These are phyloP conservation scores for Eubucco bourcierii DNA, from an alignment of 2,113 vertebrate species.

Conservation along the genomic window DNA sequence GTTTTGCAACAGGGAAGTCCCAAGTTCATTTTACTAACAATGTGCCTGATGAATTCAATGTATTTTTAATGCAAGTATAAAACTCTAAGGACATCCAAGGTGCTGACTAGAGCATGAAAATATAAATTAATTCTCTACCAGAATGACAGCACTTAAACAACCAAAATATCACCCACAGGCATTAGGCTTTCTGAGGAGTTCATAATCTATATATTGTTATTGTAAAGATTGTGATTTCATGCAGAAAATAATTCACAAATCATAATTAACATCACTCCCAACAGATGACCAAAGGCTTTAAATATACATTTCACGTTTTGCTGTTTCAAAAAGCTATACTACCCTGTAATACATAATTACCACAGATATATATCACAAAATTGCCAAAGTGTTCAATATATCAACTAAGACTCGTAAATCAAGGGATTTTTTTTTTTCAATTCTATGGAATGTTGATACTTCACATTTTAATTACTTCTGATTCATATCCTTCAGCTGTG, in stretches of 20 bases:
- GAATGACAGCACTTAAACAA: slow-evolving; percentile 66
- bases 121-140: slow-evolving; percentile 65
- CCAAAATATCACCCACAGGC: slow-evolving; percentile 63
- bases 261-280: slow-evolving; percentile 34
- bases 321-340: slow-evolving; percentile 43
- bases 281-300: slow-evolving; percentile 45
- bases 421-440: neutral
- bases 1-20: slow-evolving; percentile 48
- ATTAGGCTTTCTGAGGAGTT: slow-evolving; percentile 66
- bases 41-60: slow-evolving; percentile 59
- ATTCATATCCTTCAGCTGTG: neutral
- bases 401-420: slow-evolving; percentile 24
- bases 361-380: neutral
- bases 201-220: slow-evolving; percentile 70
- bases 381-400: slow-evolving; percentile 1
- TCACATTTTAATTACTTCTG: neutral
- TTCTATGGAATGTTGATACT: neutral
- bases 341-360: slow-evolving; percentile 23
- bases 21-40: slow-evolving; percentile 62
- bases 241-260: slow-evolving; percentile 68
- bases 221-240: slow-evolving; percentile 66
- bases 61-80: slow-evolving; percentile 70
- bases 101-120: slow-evolving; percentile 66
- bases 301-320: slow-evolving; percentile 34
- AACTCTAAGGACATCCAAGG: slow-evolving; percentile 61